Conservation (phyloP, 2,797 vertebrate genomes). For the Esox masquinongy region DNA sequence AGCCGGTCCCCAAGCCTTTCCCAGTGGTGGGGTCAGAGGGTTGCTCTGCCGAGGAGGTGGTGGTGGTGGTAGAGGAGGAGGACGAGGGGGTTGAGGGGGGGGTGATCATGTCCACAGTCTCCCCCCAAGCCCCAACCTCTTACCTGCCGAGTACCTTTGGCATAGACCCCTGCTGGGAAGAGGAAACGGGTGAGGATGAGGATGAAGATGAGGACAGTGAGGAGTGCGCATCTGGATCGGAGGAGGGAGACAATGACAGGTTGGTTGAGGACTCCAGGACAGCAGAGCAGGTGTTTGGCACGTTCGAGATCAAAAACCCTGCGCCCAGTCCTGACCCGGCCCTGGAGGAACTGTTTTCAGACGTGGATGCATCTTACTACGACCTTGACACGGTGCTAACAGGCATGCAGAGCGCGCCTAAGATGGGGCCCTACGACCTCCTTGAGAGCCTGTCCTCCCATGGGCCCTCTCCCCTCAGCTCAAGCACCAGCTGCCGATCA, state of each 20-base stretch:
- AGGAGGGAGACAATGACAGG: conserved; percentile 71
- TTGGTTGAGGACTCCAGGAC: conserved; percentile 79
- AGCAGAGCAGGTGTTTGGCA: conserved; percentile 90
- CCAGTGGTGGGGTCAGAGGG: conserved; percentile 56
- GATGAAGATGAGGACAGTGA: conserved; percentile 78
- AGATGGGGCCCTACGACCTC: conserved; percentile 87
- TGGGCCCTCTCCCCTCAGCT: conserved; percentile 68
- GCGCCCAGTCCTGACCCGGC: conserved; percentile 77
- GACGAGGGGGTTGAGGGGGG: conserved; percentile 62
- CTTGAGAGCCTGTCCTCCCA: conserved; percentile 86
- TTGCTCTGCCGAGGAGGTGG: conserved; percentile 71
- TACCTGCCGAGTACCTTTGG: conserved; percentile 71
- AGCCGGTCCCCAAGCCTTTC: conserved; percentile 71
- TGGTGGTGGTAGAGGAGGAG: conserved; percentile 52
- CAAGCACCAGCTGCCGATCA: conserved; percentile 84
- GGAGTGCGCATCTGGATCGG: conserved; percentile 74
- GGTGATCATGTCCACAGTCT: conserved; percentile 65
- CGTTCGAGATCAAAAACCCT: conserved; percentile 85
- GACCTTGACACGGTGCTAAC: conserved; percentile 95
- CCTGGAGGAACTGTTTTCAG: conserved; percentile 91
- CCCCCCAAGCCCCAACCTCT: conserved; percentile 56
- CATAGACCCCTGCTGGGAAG: conserved; percentile 80
- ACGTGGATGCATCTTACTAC: conserved; percentile 92
- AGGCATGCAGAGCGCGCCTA: conserved; percentile 86
- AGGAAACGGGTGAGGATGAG: conserved; percentile 67